phyloP scores from a whole-genome alignment of 2,888 invertebrate genomes.

The Drosophila conformis region DNA sequence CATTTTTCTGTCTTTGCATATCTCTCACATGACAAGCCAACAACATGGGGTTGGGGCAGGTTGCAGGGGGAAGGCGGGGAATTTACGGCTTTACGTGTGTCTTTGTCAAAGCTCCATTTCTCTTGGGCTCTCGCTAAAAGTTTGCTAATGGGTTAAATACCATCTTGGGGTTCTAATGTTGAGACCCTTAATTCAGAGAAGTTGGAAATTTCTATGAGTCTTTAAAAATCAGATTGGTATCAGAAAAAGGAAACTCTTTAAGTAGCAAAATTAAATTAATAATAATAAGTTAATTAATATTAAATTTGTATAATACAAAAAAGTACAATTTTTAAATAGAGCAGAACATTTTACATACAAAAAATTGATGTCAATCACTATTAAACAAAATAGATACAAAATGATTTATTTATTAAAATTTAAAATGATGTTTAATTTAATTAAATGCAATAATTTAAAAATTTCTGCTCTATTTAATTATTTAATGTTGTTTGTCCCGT shows the following conservation, averaged over 20 bases:
- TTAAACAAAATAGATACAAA: not conserved
- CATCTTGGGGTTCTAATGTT: too few relatives aligned
- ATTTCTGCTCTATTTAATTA: not conserved
- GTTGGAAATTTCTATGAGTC: not conserved
- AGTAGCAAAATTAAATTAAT: too few relatives aligned
- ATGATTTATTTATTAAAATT: not conserved
- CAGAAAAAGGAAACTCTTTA: too few relatives aligned
- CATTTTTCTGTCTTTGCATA: conserved; percentile 24
- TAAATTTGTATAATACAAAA: not conserved
- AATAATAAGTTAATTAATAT: too few relatives aligned
- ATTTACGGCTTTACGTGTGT: conserved; percentile 2
- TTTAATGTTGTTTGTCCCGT: not conserved
- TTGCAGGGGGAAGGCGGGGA: not conserved
- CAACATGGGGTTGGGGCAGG: not conserved
- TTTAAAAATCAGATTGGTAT: too few relatives aligned
- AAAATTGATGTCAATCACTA: not conserved
- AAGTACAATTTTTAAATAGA: not conserved
- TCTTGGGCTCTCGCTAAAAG: not conserved
- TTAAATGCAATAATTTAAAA: not conserved
- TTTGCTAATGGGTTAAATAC: not conserved
- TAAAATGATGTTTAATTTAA: not conserved
- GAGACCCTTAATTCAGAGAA: not conserved
- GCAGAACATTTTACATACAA: not conserved
- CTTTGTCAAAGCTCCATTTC: conserved; percentile 8
- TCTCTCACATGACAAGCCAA: conserved; percentile 24